Evolutionary conservation across 2,797 vertebrate genomes (phyloP).

Genomic region (Chiroxiphia lanceolata): DNA sequence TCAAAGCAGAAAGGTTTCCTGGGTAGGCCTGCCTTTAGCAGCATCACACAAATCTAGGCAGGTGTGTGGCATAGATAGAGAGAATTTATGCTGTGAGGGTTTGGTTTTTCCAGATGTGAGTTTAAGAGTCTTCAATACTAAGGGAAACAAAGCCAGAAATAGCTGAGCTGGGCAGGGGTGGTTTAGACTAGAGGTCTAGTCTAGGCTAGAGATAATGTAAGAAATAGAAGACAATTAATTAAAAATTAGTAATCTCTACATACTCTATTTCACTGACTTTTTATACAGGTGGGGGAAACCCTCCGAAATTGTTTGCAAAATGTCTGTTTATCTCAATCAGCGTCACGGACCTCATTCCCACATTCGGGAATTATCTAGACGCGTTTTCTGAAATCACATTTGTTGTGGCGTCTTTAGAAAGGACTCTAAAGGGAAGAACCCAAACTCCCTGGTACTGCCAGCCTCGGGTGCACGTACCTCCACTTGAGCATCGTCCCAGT

Average conservation of each 20-base stretch:
- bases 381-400: accelerated
- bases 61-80: background rate
- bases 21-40: background rate
- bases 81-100: background rate
- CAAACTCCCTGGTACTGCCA: background rate
- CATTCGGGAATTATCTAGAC: accelerated
- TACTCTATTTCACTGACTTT: accelerated
- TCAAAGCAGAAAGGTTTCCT: background rate
- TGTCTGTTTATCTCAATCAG: accelerated
- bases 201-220: background rate
- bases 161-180: background rate
- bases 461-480: slow-evolving; percentile 76
- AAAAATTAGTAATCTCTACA: background rate
- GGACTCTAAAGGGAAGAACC: background rate
- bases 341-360: background rate
- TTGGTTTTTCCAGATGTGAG: background rate
- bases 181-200: background rate
- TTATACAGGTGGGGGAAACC: background rate
- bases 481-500: slow-evolving; percentile 89
- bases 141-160: background rate
- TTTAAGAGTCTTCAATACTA: background rate
- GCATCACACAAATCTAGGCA: background rate
- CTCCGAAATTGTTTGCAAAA: background rate
- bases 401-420: background rate
- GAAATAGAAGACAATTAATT: background rate